These are phyloP conservation scores for Saimiri boliviensis DNA, from an alignment of 2,113 vertebrate species.

Conservation along the genomic window DNA sequence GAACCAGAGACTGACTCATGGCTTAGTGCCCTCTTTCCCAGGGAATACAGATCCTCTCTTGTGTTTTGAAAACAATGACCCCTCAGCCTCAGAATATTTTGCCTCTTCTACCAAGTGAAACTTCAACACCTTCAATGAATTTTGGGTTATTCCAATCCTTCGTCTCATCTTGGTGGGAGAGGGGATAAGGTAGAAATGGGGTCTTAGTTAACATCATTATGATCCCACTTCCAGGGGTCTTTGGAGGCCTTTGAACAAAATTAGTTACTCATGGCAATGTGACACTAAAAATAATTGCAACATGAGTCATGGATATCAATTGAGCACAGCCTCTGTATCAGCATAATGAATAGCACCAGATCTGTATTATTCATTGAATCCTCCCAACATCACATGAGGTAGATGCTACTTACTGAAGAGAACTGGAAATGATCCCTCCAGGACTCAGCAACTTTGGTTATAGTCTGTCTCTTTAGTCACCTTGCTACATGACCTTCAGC, in stretches of 20 bases:
- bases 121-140: background rate
- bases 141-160: background rate
- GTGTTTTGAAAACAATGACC: slow-evolving; percentile 62
- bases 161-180: background rate
- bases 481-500: background rate
- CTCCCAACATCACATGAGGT: background rate
- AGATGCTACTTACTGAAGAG: background rate
- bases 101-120: background rate
- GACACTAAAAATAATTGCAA: background rate
- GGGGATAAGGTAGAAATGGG: background rate
- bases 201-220: background rate
- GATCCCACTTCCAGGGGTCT: background rate
- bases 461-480: background rate
- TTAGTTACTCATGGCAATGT: background rate
- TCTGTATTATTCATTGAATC: background rate
- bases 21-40: slow-evolving; percentile 57
- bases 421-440: background rate
- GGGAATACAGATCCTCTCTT: slow-evolving; percentile 66
- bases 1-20: slow-evolving; percentile 58
- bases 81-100: background rate
- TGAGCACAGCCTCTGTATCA: background rate
- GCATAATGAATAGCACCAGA: background rate
- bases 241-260: background rate
- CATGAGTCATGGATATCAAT: background rate
- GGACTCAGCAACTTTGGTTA: background rate